Evolutionary conservation across 1,140 invertebrate species (phyloP).

Genomic region (Delia radicum): DNA sequence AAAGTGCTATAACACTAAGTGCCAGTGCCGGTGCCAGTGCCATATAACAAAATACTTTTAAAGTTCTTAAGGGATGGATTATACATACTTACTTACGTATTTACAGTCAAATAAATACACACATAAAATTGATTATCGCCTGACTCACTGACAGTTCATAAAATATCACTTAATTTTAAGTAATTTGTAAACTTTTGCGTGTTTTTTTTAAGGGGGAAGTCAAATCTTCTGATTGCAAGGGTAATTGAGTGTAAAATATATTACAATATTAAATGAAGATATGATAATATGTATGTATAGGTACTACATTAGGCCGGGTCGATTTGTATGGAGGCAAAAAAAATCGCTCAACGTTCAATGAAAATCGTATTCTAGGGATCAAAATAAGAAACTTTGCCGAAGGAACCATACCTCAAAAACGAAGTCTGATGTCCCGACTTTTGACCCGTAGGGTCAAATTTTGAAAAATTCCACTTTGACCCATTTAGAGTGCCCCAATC

Average conservation of each 20-base stretch:
- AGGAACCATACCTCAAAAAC: too few species aligned
- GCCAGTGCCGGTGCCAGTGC: background rate
- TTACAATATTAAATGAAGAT: background rate
- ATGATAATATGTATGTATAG: background rate
- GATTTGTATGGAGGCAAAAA: too few species aligned
- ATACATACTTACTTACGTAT: background rate
- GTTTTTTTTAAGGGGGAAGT: background rate
- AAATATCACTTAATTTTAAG: conserved; percentile 5
- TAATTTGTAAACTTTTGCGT: conserved; percentile 1
- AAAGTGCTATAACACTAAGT: conserved; percentile 4
- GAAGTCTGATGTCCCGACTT: too few species aligned
- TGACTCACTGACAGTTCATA: conserved; percentile 3
- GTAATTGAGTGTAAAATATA: conserved; percentile 5
- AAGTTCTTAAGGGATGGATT: background rate
- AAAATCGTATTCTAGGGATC: too few species aligned
- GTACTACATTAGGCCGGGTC: too few species aligned
- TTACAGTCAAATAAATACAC: background rate
- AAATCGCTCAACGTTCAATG: too few species aligned
- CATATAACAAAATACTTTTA: background rate
- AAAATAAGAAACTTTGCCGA: too few species aligned
- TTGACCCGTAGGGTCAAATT: too few species aligned
- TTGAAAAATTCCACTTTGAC: too few species aligned
- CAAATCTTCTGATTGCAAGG: background rate
- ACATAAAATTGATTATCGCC: conserved; percentile 1
- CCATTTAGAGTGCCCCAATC: too few species aligned